Base-by-base conservation (phyloP, 2,888 invertebrate species). In the Acronicta alni region DNA sequence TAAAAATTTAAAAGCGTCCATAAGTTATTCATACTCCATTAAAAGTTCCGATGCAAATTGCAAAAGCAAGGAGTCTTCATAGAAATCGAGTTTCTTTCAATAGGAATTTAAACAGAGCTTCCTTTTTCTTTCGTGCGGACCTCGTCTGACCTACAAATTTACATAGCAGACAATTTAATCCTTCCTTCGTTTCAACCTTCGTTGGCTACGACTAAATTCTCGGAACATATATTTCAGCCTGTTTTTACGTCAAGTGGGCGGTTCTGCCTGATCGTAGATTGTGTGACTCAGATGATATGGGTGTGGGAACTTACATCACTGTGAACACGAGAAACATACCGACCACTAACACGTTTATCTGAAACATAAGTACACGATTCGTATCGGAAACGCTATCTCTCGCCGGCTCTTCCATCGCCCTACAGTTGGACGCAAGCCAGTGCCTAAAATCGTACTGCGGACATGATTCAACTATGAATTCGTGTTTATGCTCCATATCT, bases 381-480 rank as follows among this genome's bases (percentile, higher is more conserved):
- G 81, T 89, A 87, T 86, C 85, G 78, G 82, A 81, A 83, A 73
- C 80, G 81, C 81, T 87, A 87, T 88, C 85, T 83, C 76, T 72
- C 65, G 65, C 72, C 79, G 79, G 76, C 70, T 81, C 81, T 77
- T 82, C 80, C 78, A 79, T 73, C 75, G 79, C 85, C 84, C 83
- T 86, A 83, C 81, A 86, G 80, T 90, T 91, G 89, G 91, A 89
- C 83, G 85, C 65, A 81, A 87, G 90, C 90, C 90, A 91, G 89
- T 82, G 81, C 85, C 87, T 89, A 89, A 89, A 88, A 85, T 83
- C 84, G 79, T 84, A 86, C 79, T 84, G 86, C 86, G 83, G 86
- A 79, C 86, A 85, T 86, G 85, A 84, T 86, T 85, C 83, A 83
- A 86, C 86, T 85, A 85, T 81, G 82, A 81, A 81, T 79, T 76